Base-by-base conservation (phyloP, 2,797 vertebrate species). In the Limosa lapponica region DNA sequence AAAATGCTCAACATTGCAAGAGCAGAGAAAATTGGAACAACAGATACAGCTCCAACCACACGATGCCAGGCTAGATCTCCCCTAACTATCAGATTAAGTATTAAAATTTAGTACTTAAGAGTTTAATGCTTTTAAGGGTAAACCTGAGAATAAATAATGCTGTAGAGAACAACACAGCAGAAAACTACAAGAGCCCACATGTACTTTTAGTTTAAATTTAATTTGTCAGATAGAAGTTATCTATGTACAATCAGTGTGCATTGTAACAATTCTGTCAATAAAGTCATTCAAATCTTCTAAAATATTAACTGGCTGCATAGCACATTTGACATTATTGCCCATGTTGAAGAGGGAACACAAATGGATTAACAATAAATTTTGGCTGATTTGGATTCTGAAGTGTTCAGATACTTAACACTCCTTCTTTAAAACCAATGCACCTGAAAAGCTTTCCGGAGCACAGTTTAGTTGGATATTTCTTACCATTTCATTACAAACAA, bases 281-380 rank as follows among this genome's bases (percentile, higher is more conserved):
- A 98, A 98, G 94, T 97, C 44, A 95, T 96, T 98, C 82, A 98
- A 95, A 97, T 98, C 95, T 98, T 98, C 98, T 98, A 98, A 99
- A 99, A 98, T 98, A 97, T 98, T 98, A 99, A 98, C 98, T 99
- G 98, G 98, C 99, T 99, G 99, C 99, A 99, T 99, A 99, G 99
- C 99, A 99, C 98, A 98, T 98, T 98, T 98, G 98, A 99, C 98
- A 99, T 99, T 99, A 99, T 99, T 99, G 99, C 99, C 99, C 98
- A 98, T 98, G 96, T 98, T 97, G 96, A 98, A 98, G 98, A 97
- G 94, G 95, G 95, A 98, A 98, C 97, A 97, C 92, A 98, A 98
- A 97, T 95, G 96, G 97, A 98, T 97, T 97, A 96, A 98, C 96
- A 98, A 80, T 92, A 97, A 97, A 98, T 96, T 97, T 97, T 98